Conservation (phyloP, 2,113 vertebrate species). For the Perca schrenkii region DNA sequence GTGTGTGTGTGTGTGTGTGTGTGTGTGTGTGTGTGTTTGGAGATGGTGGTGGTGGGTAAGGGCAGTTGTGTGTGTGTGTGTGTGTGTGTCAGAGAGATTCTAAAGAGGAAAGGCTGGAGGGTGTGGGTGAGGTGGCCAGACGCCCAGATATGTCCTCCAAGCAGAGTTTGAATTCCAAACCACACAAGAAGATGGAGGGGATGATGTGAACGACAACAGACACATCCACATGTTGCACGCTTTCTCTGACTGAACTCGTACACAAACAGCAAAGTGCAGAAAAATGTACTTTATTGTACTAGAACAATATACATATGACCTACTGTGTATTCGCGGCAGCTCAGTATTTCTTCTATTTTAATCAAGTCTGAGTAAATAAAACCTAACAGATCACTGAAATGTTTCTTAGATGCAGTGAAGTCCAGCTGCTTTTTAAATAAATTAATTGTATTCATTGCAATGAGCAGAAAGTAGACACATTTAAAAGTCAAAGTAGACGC, state of each 20-base stretch:
- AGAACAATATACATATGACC: not conserved
- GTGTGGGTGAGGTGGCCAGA: slow-evolving; percentile 64
- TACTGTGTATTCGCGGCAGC: not conserved
- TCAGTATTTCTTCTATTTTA: slow-evolving; percentile 2
- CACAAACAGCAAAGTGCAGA: not conserved
- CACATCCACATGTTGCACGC: slow-evolving; percentile 21
- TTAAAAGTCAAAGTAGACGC: slow-evolving; percentile 3
- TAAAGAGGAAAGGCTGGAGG: slow-evolving; percentile 62
- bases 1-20: slow-evolving; percentile 33
- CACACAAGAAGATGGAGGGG: slow-evolving; percentile 71
- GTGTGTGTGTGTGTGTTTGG: slow-evolving; percentile 15
- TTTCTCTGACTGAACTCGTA: not conserved
- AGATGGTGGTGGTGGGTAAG: slow-evolving; percentile 34
- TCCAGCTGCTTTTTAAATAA: not conserved
- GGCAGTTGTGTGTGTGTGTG: slow-evolving; percentile 1
- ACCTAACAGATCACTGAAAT: not conserved
- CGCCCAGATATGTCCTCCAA: slow-evolving; percentile 67
- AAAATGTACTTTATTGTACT: not conserved
- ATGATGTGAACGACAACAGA: slow-evolving; percentile 39
- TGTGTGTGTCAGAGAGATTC: slow-evolving; percentile 50
- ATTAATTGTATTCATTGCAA: not conserved
- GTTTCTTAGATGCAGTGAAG: not conserved
- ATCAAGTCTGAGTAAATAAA: not conserved
- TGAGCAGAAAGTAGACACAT: not conserved
- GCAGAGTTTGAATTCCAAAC: slow-evolving; percentile 70